These are phyloP conservation scores for Phyllostomus discolor DNA, from an alignment of 2,113 vertebrate genomes.

Conservation along the genomic window DNA sequence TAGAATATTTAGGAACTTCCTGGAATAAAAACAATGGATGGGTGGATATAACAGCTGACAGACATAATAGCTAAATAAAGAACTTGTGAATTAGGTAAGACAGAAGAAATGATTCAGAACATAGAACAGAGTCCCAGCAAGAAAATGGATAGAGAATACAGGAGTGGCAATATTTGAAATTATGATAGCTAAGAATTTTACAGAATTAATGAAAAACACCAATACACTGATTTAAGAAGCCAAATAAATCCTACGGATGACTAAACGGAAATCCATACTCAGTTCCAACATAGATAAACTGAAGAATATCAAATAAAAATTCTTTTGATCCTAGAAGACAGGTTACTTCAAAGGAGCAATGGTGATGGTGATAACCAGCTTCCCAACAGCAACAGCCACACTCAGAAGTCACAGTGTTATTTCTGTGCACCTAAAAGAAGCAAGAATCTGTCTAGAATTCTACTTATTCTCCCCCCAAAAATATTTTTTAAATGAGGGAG, in stretches of 20 bases:
- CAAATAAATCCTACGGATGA: background rate
- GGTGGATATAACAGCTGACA: background rate
- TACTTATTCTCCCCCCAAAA: background rate
- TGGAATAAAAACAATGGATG: background rate
- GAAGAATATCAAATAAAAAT: background rate
- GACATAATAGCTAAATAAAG: background rate
- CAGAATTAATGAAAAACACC: slow-evolving; percentile 19
- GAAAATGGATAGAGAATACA: background rate
- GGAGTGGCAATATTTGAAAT: background rate
- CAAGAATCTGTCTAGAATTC: background rate
- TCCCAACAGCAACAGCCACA: background rate
- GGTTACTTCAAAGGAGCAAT: background rate
- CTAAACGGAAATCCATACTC: background rate
- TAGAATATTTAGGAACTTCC: background rate
- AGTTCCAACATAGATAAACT: background rate
- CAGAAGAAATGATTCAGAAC: background rate
- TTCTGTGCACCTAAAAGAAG: background rate
- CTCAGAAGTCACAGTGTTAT: background rate
- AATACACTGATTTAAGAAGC: background rate
- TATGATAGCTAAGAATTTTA: background rate
- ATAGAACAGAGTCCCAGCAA: background rate
- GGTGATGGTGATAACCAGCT: background rate
- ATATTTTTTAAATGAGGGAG: background rate
- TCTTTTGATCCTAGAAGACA: background rate
- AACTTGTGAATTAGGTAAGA: background rate